Base-by-base conservation (phyloP, 2,113 vertebrate species). In the Dasyprocta punctata region DNA sequence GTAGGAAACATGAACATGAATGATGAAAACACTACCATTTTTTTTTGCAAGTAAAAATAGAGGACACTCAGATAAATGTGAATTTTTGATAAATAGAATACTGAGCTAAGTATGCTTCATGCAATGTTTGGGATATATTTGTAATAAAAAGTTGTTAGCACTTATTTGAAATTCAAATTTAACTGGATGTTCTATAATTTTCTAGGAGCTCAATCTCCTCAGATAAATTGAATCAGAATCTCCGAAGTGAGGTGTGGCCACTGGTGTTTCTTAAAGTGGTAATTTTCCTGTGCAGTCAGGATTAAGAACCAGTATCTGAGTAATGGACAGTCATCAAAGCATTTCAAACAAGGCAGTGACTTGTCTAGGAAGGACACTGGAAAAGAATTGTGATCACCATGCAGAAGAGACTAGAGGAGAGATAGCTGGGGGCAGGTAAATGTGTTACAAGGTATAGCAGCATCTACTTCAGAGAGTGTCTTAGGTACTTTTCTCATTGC, bases 91-190 rank as follows among this genome's bases (percentile, higher is more conserved):
- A 61, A 86, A n/a, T 3, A 61, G 75, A 78, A 47, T 47, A 54
- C 92, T 86, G 47, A 80, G 12, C 71, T 20, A 84, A 63, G 26
- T 49, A 83, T 84, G 38, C 54, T 52, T 36, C 56, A 47, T 86
- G 5, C 5, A 82, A 77, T 61, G 52, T 63, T 90, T 89, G n/a
- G 36, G 9, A 73, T n/a, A 71, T 69, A 75, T 8, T 73, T 87
- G 71, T 14, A 82, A 77, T 69, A 67, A 54, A 93, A 77, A 86
- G 47, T 78, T 44, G 38, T 85, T 33, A 56, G 83, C 58, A 19
- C 85, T 86, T 81, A 49, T 61, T 88, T 73, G 71, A 94, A 83
- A 95, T 92, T 86, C 49, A 54, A 85, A 92, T 82, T 69, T 63
- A 86, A 75, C 8, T 77, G 4, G 17, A 5, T 11, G 1, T 82